Percentiles rank a stretch among this genome's conserved stretches.
Conservation (phyloP, 2,888 invertebrate genomes). For the Leptinotarsa haldemani region DNA sequence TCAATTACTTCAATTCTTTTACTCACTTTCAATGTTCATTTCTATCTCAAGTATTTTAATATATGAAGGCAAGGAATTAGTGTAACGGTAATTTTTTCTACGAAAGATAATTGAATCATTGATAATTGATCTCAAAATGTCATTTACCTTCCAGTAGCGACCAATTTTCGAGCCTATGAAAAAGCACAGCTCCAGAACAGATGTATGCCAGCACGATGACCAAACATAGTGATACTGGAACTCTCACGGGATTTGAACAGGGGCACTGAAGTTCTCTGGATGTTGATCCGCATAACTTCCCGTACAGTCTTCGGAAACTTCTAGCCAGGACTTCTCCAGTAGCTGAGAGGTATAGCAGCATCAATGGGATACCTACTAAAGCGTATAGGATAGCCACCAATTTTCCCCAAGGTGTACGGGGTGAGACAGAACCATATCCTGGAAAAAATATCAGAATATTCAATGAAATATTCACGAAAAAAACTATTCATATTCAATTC, state of each 20-base stretch:
- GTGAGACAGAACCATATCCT: constrained; percentile 89
- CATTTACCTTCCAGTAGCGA: constrained; percentile 81
- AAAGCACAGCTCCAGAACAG: constrained; percentile 88
- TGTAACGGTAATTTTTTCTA: too few species aligned
- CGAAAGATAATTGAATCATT: too few species aligned
- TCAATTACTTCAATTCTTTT: too few species aligned
- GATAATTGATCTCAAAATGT: too few species aligned
- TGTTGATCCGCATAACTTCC: constrained; percentile 74
- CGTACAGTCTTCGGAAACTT: constrained; percentile 55
- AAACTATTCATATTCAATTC: neutral
- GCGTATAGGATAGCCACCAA: constrained; percentile 87
- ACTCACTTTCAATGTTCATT: too few species aligned
- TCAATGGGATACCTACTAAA: constrained; percentile 87
- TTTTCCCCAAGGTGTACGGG: constrained; percentile 83
- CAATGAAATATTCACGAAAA: neutral
- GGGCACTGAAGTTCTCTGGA: constrained; percentile 59
- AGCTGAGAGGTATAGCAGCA: constrained; percentile 88
- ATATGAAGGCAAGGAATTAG: too few species aligned
- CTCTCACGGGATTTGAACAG: constrained; percentile 75
- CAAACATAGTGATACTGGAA: constrained; percentile 89
- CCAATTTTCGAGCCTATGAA: constrained; percentile 93
- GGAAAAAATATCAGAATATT: constrained; percentile 48
- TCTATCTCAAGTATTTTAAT: too few species aligned
- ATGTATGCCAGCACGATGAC: constrained; percentile 88
- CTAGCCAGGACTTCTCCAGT: constrained; percentile 88